phyloP scores from a whole-genome alignment of 2,797 vertebrate species.

The Acanthiza pusilla region DNA sequence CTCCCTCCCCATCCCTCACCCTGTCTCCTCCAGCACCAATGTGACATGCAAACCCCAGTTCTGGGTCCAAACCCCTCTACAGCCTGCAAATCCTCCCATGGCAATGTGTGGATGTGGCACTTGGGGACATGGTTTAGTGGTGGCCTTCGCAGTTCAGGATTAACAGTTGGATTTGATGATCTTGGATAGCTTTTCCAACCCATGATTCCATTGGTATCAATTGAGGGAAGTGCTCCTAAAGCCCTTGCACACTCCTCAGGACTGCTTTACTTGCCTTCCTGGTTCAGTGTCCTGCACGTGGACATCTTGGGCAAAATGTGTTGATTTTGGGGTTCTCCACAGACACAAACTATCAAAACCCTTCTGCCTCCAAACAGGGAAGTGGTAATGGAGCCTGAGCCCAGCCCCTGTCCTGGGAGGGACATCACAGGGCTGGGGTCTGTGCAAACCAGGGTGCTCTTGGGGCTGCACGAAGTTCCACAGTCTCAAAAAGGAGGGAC shows the following conservation, averaged over 20 bases:
- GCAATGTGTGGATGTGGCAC: not conserved
- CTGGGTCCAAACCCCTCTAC: not conserved
- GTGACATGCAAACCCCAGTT: not conserved
- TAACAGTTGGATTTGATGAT: not conserved
- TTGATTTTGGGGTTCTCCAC: not conserved
- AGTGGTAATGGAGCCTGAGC: not conserved
- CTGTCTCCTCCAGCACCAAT: not conserved
- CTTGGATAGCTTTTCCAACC: not conserved
- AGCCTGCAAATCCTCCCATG: not conserved
- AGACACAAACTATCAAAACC: not conserved
- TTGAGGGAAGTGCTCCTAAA: fast-evolving
- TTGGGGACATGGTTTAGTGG: not conserved
- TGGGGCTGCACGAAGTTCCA: not conserved
- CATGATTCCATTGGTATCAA: not conserved
- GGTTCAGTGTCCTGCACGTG: not conserved
- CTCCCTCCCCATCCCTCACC: not conserved
- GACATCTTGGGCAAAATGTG: not conserved
- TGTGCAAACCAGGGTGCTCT: not conserved
- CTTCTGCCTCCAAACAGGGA: not conserved
- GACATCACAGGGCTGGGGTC: not conserved
- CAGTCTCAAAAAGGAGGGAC: not conserved
- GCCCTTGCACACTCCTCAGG: not conserved
- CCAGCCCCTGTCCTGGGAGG: not conserved
- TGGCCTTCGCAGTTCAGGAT: not conserved
- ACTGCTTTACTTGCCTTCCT: not conserved